Evolutionary conservation across 2,113 vertebrate genomes (phyloP), one percentile per base, ranked within the genome.

Genomic region (Pitta sordida): DNA sequence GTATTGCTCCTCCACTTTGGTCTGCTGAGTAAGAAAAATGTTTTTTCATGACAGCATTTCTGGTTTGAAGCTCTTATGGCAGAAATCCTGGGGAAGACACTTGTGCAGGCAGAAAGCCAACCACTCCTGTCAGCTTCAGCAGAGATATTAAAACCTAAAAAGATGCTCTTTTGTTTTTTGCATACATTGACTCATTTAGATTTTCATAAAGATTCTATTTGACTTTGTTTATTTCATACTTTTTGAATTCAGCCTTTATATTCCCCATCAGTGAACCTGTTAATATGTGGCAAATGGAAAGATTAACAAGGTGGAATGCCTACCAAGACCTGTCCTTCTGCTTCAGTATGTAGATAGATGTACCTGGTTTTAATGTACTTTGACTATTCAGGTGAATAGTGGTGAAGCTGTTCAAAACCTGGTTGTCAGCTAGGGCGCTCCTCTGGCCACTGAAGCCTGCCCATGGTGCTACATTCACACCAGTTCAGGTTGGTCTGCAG

Each of bases 21-120:
- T 78, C 65, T 90, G 63, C 89, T 92, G 89, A 84, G 68, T 93
- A 83, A 94, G 74, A 76, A 81, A 75, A 93, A 27, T 23, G 7
- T 69, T 92, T 92, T n/a, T 79, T 83, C 51, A 67, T 85, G 65
- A 78, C 48, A 81, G 32, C 1, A 5, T 70, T 91, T 90, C 70
- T 86, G 30, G 15, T 83, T 86, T 89, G 62, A 91, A 86, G 46
- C 37, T 88, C 44, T 89, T 91, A 39, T 6, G 52, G 64, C 83
- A 88, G 74, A 86, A 95, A 80, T 87, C 43, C 58, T 76, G 51
- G 67, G 74, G 41, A 92, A 87, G 52, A 85, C 68, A 30, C 62
- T 91, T 82, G 22, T 59, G 46, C 56, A 65, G 75, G 63, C 85
- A 73, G 51, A 26, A 41, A 93, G 83, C 75, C 77, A 90, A 34